Percentiles rank a stretch among this genome's conserved stretches.
Evolutionary conservation across 2,888 invertebrate species (phyloP).

Genomic region (Scaptomyza parva): DNA sequence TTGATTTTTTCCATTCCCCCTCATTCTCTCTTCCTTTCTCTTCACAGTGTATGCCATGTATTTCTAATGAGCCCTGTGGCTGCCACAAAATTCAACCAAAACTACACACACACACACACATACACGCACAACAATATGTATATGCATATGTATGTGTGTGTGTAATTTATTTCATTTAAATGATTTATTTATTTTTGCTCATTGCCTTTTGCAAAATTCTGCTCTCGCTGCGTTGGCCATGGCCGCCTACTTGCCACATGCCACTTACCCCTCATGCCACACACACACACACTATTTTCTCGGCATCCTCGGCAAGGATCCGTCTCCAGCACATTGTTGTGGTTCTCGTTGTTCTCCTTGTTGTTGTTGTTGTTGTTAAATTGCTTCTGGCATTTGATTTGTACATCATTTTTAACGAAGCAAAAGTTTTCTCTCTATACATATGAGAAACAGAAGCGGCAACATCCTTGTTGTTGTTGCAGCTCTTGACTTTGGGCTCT

Average conservation of each 20-base stretch:
- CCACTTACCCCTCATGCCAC: not conserved
- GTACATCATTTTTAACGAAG: slow-evolving; percentile 79
- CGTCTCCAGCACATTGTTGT: slow-evolving; percentile 50
- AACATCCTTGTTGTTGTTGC: slow-evolving; percentile 33
- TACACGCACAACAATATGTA: not conserved
- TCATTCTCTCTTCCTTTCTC: no score
- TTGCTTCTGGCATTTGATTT: slow-evolving; percentile 79
- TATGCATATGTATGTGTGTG: slow-evolving; percentile 31
- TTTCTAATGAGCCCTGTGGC: slow-evolving; percentile 72
- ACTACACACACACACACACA: not conserved
- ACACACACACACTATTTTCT: slow-evolving; percentile 9
- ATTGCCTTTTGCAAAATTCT: slow-evolving; percentile 61
- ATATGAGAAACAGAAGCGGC: slow-evolving; percentile 37
- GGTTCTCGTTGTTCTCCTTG: slow-evolving; percentile 17
- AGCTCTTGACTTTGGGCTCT: slow-evolving; percentile 55
- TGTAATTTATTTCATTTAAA: slow-evolving; percentile 74
- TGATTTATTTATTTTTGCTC: slow-evolving; percentile 78
- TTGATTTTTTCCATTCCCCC: slow-evolving; percentile 7
- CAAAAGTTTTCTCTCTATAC: slow-evolving; percentile 69
- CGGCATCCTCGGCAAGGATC: slow-evolving; percentile 39
- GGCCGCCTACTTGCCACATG: slow-evolving; percentile 12
- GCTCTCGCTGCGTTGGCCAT: slow-evolving; percentile 37
- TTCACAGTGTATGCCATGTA: no score
- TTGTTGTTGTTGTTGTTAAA: slow-evolving; percentile 59
- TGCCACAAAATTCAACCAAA: slow-evolving; percentile 12